A percentile compares a stretch with the other conserved stretches of the same genome.
phyloP scores from a whole-genome alignment of 2,113 vertebrate genomes.

The Sphaerodactylus townsendi region DNA sequence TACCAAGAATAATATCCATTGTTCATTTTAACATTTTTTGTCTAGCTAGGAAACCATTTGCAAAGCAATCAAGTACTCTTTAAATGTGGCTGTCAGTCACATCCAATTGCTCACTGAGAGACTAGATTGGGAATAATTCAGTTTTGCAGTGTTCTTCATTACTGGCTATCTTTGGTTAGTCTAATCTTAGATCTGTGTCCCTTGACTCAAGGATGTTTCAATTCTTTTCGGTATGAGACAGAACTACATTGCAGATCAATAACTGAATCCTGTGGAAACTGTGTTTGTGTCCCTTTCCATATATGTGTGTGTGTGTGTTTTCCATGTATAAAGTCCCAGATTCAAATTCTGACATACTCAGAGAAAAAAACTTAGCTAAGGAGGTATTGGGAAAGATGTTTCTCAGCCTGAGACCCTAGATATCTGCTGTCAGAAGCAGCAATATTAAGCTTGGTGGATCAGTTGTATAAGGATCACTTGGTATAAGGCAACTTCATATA shows the following conservation, averaged over 20 bases:
- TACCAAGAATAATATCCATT: slow-evolving; percentile 68
- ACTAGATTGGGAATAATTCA: slow-evolving; percentile 24
- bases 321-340: no score
- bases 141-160: slow-evolving; percentile 9
- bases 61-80: slow-evolving; percentile 37
- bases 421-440: no score
- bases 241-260: not conserved
- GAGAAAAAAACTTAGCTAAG: no score
- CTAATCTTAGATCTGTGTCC: not conserved
- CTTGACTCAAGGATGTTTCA: not conserved
- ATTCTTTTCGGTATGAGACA: not conserved
- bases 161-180: slow-evolving; percentile 21
- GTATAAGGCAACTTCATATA: no score
- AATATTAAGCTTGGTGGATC: no score
- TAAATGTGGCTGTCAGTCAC: slow-evolving; percentile 20
- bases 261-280: not conserved
- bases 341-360: no score
- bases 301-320: no score
- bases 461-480: no score
- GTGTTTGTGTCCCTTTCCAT: no score
- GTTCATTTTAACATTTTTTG: slow-evolving; percentile 45
- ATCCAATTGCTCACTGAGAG: slow-evolving; percentile 19
- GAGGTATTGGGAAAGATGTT: no score
- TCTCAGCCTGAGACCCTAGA: no score
- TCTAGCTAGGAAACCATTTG: slow-evolving; percentile 20